Conservation (phyloP, 2,113 vertebrate species). For the Syrrhaptes paradoxus region DNA sequence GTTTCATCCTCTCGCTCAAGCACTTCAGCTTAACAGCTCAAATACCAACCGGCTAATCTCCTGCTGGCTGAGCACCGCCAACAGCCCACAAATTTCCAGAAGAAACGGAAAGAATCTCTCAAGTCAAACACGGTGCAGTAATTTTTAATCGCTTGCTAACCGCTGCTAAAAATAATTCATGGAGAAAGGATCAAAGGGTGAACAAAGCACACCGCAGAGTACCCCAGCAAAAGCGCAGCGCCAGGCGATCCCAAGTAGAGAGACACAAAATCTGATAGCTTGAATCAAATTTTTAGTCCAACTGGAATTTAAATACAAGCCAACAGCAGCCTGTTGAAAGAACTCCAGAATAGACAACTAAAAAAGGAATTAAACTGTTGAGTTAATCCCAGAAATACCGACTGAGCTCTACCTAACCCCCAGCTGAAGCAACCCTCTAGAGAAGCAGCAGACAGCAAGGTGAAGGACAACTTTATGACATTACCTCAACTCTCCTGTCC, state of each 20-base stretch:
- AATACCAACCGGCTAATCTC: neutral
- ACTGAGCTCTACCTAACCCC: neutral
- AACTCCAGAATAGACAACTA: neutral
- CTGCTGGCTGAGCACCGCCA: neutral
- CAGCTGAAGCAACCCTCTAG: neutral
- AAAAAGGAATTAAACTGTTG: neutral
- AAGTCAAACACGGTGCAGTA: neutral
- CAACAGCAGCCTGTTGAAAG: neutral
- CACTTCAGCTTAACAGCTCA: neutral
- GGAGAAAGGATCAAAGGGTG: neutral
- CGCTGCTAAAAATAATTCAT: neutral
- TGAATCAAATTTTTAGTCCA: neutral
- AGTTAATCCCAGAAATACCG: neutral
- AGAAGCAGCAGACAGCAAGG: neutral
- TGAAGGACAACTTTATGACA: fast-evolving
- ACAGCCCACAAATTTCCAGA: neutral
- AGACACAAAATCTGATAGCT: neutral
- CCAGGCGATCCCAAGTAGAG: neutral
- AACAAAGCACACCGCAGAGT: neutral
- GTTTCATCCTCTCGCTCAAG: neutral
- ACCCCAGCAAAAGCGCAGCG: neutral
- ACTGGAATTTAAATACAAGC: neutral
- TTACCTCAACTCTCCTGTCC: fast-evolving
- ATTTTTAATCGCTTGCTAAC: neutral
- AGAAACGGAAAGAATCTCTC: neutral